Base-by-base conservation (phyloP, 2,113 vertebrate genomes). In the Ciconia maguari region DNA sequence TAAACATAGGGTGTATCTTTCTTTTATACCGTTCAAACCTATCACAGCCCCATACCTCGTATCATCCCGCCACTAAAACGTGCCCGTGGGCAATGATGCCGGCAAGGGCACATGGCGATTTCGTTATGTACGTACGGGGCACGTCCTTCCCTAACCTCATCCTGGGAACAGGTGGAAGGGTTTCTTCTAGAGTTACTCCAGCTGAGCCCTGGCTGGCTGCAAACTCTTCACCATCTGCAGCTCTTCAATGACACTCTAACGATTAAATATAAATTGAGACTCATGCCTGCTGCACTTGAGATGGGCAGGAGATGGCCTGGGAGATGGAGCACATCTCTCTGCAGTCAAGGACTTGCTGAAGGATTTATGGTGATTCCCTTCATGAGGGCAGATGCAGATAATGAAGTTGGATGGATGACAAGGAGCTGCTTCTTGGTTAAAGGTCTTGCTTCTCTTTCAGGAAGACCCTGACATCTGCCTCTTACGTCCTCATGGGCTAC, bases 121-220 rank as follows among this genome's bases (percentile, higher is more conserved):
- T 51, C 0, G 0, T 27, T 32, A 41, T 19, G 22, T 3, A 46
- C 16, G 7, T 22, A 7, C 4, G 0, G 25, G 51, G 6, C 44
- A 70, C 0, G 68, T 93, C 95, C 96, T 94, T 38, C 93, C 79
- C 79, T 94, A 55, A 94, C 90, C 96, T 55, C 76, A 54, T 54
- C 51, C 61, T 5, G 2, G 58, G 83, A 95, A 92, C 96, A 96
- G 96, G 96, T 95, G 96, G 93, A 66, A 87, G 46, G 72, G 51
- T 38, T 86, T 88, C 90, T 90, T 96, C 93, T 97, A 83, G 83
- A 60, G 83, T 97, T 97, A 95, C 96, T 93, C 79, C 90, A 90
- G 87, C 80, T 83, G 90, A 93, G 78, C 93, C 85, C 82, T 2
- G 15, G 29, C 92, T 93, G 88, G 96, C 93, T 83, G 71, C 80